Percentiles rank a stretch among this genome's conserved stretches.
These are phyloP conservation scores for Ommatoiulus sabulosus DNA, from an alignment of 2,888 invertebrate genomes.

Conservation along the genomic window DNA sequence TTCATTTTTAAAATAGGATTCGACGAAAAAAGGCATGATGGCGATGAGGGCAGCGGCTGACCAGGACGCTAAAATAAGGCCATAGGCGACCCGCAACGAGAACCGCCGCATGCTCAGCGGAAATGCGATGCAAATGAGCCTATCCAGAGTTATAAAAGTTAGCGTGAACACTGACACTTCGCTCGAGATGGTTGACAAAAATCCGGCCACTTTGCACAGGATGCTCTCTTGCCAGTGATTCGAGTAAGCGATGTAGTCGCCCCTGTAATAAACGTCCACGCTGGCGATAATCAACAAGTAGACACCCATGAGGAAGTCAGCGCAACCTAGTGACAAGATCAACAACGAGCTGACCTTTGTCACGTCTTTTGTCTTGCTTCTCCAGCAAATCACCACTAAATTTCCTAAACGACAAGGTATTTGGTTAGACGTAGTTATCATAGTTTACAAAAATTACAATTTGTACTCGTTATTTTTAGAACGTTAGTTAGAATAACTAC, in stretches of 20 bases:
- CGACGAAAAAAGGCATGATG: conserved; percentile 64
- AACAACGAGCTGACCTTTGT: conserved; percentile 65
- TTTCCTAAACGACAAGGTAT: conserved; percentile 60
- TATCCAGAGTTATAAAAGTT: conserved; percentile 68
- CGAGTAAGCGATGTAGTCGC: conserved; percentile 63
- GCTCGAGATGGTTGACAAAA: conserved; percentile 65
- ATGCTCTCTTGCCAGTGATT: conserved; percentile 63
- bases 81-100: conserved; percentile 62
- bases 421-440: neutral
- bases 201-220: conserved; percentile 63
- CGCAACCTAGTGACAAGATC: conserved; percentile 64
- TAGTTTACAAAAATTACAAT: neutral
- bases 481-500: too few relatives aligned
- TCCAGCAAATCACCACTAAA: conserved; percentile 63
- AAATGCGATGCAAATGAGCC: conserved; percentile 63
- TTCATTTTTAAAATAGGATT: conserved; percentile 64
- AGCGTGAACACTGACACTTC: conserved; percentile 69
- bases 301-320: conserved; percentile 65
- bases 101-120: conserved; percentile 61
- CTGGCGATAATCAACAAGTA: conserved; percentile 65
- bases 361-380: conserved; percentile 62
- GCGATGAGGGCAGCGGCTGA: conserved; percentile 63
- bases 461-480: too few relatives aligned
- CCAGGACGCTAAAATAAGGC: conserved; percentile 63
- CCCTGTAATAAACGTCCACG: conserved; percentile 64